These are phyloP conservation scores for Ernsta delagoae DNA, from an alignment of 2,888 invertebrate genomes.

Conservation along the genomic window DNA sequence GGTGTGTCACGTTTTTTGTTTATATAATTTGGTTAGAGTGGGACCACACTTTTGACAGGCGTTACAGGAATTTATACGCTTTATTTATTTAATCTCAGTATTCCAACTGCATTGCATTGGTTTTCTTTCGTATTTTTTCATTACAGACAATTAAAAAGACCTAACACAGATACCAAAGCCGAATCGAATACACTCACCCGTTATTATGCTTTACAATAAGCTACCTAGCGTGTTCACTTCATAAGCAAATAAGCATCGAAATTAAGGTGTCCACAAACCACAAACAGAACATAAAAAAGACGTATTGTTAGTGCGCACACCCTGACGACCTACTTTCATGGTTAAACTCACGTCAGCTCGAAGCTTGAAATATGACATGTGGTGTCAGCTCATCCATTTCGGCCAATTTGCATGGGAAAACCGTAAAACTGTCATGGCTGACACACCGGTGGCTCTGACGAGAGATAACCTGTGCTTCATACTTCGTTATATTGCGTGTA, in stretches of 20 bases:
- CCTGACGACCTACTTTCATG: constrained; percentile 38
- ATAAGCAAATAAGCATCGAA: constrained; percentile 6
- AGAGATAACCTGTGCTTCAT: constrained; percentile 21
- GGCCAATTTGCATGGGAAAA: constrained; percentile 65
- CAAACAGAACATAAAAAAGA: constrained; percentile 3
- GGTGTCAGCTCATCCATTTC: constrained; percentile 60
- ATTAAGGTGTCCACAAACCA: constrained; percentile 9
- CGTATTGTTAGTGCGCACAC: constrained; percentile 20
- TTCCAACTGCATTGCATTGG: no score
- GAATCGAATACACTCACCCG: neutral
- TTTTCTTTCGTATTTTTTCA: no score
- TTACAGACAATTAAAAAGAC: no score
- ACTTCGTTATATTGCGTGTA: constrained; percentile 20
- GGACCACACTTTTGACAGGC: constrained; percentile 2
- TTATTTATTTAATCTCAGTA: neutral
- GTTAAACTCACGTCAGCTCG: constrained; percentile 44
- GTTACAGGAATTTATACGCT: neutral
- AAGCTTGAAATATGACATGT: constrained; percentile 57
- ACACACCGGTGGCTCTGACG: constrained; percentile 49
- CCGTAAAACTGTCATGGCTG: constrained; percentile 64
- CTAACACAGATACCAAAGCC: no score
- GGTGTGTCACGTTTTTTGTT: constrained; percentile 11
- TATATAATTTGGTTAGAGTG: constrained; percentile 5
- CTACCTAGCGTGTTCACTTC: neutral
- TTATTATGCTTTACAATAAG: neutral